Evolutionary conservation across 2,113 vertebrate species (phyloP).

Genomic region (Picathartes gymnocephalus): DNA sequence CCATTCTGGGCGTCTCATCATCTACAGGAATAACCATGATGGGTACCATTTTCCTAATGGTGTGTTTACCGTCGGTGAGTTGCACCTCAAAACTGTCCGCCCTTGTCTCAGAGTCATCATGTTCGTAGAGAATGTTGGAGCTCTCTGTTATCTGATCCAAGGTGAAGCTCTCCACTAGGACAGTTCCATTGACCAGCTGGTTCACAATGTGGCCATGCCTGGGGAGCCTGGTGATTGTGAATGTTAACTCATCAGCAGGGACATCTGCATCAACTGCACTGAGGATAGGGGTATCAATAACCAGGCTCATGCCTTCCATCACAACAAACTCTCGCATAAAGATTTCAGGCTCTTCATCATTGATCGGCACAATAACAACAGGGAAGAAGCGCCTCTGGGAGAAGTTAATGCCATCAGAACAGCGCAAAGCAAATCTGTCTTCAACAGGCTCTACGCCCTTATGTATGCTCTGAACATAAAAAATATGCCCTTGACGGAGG

Average conservation of each 20-base stretch:
- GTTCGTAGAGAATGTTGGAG: slow-evolving; percentile 91
- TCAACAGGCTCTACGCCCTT: slow-evolving; percentile 89
- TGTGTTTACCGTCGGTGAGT: slow-evolving; percentile 87
- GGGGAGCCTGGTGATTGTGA: slow-evolving; percentile 82
- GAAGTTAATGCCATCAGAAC: slow-evolving; percentile 95
- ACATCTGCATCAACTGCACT: slow-evolving; percentile 87
- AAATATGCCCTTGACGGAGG: slow-evolving; percentile 84
- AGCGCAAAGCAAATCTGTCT: slow-evolving; percentile 90
- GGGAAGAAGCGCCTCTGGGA: slow-evolving; percentile 88
- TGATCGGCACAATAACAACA: slow-evolving; percentile 83
- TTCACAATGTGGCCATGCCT: slow-evolving; percentile 86
- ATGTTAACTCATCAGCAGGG: slow-evolving; percentile 80
- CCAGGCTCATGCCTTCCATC: slow-evolving; percentile 96
- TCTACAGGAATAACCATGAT: slow-evolving; percentile 90
- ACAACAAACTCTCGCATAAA: slow-evolving; percentile 92
- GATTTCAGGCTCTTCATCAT: slow-evolving; percentile 92
- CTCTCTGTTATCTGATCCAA: slow-evolving; percentile 89
- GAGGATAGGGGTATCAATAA: slow-evolving; percentile 89
- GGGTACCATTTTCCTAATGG: slow-evolving; percentile 75
- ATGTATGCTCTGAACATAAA: slow-evolving; percentile 95
- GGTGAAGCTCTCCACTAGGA: slow-evolving; percentile 84
- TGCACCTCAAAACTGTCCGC: slow-evolving; percentile 86
- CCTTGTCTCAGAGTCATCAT: slow-evolving; percentile 90
- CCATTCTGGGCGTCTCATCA: slow-evolving; percentile 93
- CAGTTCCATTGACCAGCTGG: slow-evolving; percentile 84